Evolutionary conservation across 2,113 vertebrate genomes (phyloP), one percentile per base, ranked within the genome.

Genomic region (Takifugu flavidus): DNA sequence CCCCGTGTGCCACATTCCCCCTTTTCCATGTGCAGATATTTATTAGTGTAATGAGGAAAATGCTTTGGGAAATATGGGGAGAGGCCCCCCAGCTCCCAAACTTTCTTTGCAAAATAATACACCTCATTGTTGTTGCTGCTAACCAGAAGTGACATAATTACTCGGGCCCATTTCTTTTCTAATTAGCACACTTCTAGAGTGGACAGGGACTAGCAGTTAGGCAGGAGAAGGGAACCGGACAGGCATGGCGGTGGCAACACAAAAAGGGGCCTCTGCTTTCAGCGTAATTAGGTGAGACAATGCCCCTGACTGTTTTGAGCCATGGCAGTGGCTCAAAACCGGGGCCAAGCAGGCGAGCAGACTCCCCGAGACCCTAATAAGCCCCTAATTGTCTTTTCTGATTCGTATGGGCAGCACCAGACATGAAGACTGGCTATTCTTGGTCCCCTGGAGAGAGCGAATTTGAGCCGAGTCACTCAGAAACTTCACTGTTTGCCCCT

Each of bases 221-320:
- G 92, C 89, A 91, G 78, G 78, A 90, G 94, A 95, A 93, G 91
- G 91, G 90, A 92, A 95, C 94, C 91, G 83, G 95, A 98, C 95
- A 97, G 92, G 92, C 94, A 94, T 94, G 92, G 91, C 82, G 87
- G 94, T 88, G 79, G 87, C 90, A 91, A 94, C 92, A 96, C 93
- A 96, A 92, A 94, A 82, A 93, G 92, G 92, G 90, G 91, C 89
- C 92, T 91, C 78, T 53, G 69, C 49, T 79, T 93, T 92, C 91
- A 91, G 83, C 15, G 1, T 97, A 95, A 98, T 96, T 95, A 95
- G 93, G 94, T 94, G 92, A 95, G 96, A 98, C 95, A 96, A 93
- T 92, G 88, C 92, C 92, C 92, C 92, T 90, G 93, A 94, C 94
- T 94, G 94, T 96, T 95, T 94, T 93, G 91, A 82, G 93, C 91